A percentile compares a stretch with the other conserved stretches of the same genome.
phyloP scores from a whole-genome alignment of 1,140 invertebrate genomes.

The Campoletis sonorensis region DNA sequence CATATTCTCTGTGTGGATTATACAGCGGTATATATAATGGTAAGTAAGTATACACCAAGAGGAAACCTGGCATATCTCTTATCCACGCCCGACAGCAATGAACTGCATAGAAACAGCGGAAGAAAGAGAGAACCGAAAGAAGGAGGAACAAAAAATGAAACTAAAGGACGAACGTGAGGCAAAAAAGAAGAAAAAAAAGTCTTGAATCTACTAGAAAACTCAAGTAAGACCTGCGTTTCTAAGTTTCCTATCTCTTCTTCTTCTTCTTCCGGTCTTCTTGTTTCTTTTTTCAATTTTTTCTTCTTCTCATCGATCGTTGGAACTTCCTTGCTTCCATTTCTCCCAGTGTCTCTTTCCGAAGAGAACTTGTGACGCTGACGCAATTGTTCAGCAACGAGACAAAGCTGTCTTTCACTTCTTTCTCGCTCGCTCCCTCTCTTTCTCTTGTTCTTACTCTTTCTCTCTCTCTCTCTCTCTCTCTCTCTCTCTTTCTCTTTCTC shows the following conservation, averaged over 20 bases:
- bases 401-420: conserved; percentile 61
- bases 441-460: conserved; percentile 38
- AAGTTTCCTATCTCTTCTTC: neutral
- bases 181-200: neutral
- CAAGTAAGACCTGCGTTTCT: conserved; percentile 9
- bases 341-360: neutral
- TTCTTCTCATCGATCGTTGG: neutral
- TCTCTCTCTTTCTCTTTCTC: conserved; percentile 6
- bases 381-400: conserved; percentile 62
- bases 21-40: conserved; percentile 26
- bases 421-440: conserved; percentile 49
- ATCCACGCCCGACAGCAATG: conserved; percentile 30
- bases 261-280: no score
- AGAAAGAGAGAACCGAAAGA: conserved; percentile 23
- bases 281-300: neutral
- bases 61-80: conserved; percentile 31
- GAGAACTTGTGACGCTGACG: conserved; percentile 53
- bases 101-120: conserved; percentile 34
- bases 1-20: neutral
- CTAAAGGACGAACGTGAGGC: conserved; percentile 13
- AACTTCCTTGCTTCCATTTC: conserved; percentile 21
- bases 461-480: neutral
- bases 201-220: neutral
- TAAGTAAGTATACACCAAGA: conserved; percentile 19
- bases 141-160: neutral